These are phyloP conservation scores for Cydia pomonella DNA, from an alignment of 1,140 invertebrate genomes.

Conservation along the genomic window DNA sequence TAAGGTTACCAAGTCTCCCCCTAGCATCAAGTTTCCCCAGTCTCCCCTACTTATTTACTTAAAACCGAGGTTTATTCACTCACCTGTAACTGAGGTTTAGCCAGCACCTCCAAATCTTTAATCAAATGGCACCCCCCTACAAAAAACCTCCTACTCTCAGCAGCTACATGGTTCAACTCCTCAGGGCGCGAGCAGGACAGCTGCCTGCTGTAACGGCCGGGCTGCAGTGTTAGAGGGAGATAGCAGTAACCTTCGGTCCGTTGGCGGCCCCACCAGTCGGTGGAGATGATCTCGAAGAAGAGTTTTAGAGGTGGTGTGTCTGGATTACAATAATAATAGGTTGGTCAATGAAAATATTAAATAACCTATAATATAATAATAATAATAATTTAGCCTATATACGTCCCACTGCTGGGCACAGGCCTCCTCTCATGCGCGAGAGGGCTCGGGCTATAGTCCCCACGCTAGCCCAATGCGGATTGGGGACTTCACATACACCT, in stretches of 20 bases:
- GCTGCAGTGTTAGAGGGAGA: conserved; percentile 50
- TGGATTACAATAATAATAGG: conserved; percentile 38
- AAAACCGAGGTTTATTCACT: too few species aligned
- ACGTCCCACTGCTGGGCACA: too few species aligned
- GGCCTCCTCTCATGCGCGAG: too few species aligned
- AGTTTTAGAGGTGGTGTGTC: conserved; percentile 54
- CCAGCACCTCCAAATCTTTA: conserved; percentile 64
- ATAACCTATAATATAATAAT: too few species aligned
- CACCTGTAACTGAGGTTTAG: conserved; percentile 56
- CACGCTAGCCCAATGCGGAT: too few species aligned
- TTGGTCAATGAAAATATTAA: too few species aligned
- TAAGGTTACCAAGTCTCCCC: too few species aligned
- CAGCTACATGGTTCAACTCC: conserved; percentile 55
- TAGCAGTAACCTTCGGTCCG: conserved; percentile 73
- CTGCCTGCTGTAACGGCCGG: conserved; percentile 47
- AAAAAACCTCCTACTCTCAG: conserved; percentile 69
- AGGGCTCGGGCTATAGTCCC: too few species aligned
- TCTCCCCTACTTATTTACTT: too few species aligned
- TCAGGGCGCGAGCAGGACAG: conserved; percentile 63
- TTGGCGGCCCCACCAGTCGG: conserved; percentile 68
- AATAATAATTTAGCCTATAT: too few species aligned
- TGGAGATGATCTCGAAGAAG: conserved; percentile 72
- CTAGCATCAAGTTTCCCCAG: too few species aligned
- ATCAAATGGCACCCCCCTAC: conserved; percentile 72
- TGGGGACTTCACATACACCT: too few species aligned